phyloP scores from a whole-genome alignment of 2,113 vertebrate genomes.

The Actenoides hombroni region DNA sequence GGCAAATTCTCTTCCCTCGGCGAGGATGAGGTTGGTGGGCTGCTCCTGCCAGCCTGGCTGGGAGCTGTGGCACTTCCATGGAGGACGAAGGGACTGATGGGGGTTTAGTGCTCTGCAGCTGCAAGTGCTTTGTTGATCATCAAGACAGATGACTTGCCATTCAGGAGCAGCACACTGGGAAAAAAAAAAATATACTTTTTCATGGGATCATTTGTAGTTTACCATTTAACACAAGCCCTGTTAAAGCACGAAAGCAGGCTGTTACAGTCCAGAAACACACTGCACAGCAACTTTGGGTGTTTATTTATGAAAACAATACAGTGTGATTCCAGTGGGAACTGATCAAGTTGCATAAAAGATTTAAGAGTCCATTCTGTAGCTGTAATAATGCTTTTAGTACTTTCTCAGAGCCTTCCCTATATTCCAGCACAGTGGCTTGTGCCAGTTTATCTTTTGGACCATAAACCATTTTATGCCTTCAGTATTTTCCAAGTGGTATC shows the following conservation, averaged over 20 bases:
- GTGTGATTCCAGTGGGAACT: slow-evolving; percentile 18
- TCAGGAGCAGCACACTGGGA: background rate
- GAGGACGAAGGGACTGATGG: background rate
- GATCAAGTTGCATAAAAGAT: slow-evolving; percentile 64
- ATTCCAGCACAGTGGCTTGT: background rate
- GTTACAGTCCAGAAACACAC: background rate
- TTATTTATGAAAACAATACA: slow-evolving; percentile 52
- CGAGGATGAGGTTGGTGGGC: fast-evolving
- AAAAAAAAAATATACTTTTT: background rate
- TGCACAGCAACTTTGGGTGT: slow-evolving; percentile 26
- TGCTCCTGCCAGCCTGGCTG: background rate
- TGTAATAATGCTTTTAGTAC: slow-evolving; percentile 57
- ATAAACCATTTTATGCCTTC: slow-evolving; percentile 55
- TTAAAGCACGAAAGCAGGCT: background rate
- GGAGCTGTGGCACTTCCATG: fast-evolving
- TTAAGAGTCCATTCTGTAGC: slow-evolving; percentile 39
- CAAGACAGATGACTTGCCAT: background rate
- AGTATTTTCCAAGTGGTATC: slow-evolving; percentile 27
- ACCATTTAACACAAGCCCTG: slow-evolving; percentile 1
- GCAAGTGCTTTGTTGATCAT: background rate
- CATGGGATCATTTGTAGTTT: background rate
- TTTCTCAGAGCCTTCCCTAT: background rate
- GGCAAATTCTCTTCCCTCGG: background rate
- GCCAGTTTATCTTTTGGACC: slow-evolving; percentile 19
- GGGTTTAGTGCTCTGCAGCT: background rate